These are phyloP conservation scores for Macquaria ambigua DNA, from an alignment of 2,113 vertebrate genomes.

Conservation along the genomic window DNA sequence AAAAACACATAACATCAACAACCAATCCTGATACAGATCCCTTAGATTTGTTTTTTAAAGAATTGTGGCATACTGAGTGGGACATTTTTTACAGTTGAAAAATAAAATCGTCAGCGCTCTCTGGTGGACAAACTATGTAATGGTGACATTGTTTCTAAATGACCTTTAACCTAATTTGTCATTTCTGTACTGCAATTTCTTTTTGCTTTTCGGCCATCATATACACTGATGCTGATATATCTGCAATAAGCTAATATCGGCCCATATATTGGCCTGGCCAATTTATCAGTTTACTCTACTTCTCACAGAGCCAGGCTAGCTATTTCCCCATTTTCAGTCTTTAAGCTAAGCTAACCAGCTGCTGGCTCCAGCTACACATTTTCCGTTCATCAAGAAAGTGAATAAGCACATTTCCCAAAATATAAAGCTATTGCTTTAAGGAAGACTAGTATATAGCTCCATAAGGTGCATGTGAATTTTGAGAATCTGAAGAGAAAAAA, in stretches of 20 bases:
- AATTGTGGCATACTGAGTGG: too few relatives aligned
- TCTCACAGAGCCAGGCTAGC: too few relatives aligned
- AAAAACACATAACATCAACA: too few relatives aligned
- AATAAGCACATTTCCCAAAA: neutral
- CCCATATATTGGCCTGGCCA: too few relatives aligned
- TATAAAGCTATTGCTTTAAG: neutral
- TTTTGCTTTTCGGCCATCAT: neutral
- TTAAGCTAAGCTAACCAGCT: neutral
- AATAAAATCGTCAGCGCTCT: too few relatives aligned
- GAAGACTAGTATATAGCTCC: neutral
- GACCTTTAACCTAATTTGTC: neutral
- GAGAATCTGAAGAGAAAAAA: neutral
- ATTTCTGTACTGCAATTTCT: neutral
- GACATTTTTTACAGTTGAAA: too few relatives aligned
- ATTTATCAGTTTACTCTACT: neutral
- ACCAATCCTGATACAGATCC: too few relatives aligned
- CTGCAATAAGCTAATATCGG: neutral
- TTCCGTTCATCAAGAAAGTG: neutral
- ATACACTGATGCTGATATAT: neutral
- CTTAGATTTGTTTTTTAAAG: too few relatives aligned
- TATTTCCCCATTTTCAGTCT: neutral
- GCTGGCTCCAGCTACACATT: too few relatives aligned
- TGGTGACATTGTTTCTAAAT: neutral
- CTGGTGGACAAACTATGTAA: too few relatives aligned
- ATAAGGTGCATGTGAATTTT: neutral